These are phyloP conservation scores for Vanessa cardui DNA, from an alignment of 2,888 invertebrate species.

Conservation along the genomic window DNA sequence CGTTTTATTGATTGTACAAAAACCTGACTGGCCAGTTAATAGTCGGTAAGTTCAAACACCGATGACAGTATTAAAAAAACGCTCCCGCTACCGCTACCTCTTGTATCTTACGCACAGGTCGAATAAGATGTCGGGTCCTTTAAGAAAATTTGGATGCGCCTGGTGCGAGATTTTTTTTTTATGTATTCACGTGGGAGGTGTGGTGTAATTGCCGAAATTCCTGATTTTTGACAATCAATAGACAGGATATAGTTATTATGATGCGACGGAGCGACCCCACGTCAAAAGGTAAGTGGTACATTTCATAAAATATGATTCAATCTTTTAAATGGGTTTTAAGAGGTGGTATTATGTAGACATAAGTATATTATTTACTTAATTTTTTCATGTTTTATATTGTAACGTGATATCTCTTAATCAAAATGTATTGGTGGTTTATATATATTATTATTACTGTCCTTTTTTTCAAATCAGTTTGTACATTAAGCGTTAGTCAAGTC, in stretches of 20 bases:
- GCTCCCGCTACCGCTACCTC: conserved; percentile 40
- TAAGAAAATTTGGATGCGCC: conserved; percentile 75
- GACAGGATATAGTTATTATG: conserved; percentile 81
- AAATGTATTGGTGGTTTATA: neutral
- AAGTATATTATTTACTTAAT: conserved; percentile 3
- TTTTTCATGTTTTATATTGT: neutral
- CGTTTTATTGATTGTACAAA: no score
- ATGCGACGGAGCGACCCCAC: conserved; percentile 57
- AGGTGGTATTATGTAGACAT: conserved; percentile 15
- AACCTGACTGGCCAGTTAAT: no score
- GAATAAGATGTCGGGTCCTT: conserved; percentile 69
- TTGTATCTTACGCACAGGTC: conserved; percentile 41
- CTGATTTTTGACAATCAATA: conserved; percentile 82
- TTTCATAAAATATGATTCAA: conserved; percentile 39
- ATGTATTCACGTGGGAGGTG: conserved; percentile 77
- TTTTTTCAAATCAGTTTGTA: no score
- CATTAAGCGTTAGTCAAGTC: no score
- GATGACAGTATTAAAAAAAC: no score
- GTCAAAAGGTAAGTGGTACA: conserved; percentile 41
- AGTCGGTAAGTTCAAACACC: no score
- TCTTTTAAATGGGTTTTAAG: conserved; percentile 28
- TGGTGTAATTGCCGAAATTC: conserved; percentile 81
- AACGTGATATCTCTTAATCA: neutral
- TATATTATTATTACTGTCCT: no score
- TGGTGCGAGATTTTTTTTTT: conserved; percentile 76